These are phyloP conservation scores for Okapia johnstoni DNA, from an alignment of 2,113 vertebrate species.

Conservation along the genomic window DNA sequence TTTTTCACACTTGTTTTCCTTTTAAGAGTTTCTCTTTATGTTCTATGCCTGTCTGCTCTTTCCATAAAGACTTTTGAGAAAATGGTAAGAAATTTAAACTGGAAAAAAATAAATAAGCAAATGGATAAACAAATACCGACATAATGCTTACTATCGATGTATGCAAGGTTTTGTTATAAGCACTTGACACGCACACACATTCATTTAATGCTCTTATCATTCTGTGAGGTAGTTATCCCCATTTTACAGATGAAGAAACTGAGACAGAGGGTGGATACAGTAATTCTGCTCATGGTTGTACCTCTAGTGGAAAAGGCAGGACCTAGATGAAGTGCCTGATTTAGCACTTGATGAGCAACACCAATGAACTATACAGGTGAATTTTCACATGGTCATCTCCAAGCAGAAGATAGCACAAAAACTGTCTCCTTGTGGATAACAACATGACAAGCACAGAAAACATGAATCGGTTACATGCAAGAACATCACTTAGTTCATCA, in stretches of 20 bases:
- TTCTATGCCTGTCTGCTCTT: background rate
- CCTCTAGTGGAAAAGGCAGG: background rate
- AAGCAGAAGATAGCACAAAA: background rate
- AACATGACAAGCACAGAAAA: slow-evolving; percentile 5
- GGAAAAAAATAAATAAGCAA: slow-evolving; percentile 9
- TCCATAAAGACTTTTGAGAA: background rate
- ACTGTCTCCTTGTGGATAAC: background rate
- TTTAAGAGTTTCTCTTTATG: slow-evolving; percentile 9
- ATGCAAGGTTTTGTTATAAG: background rate
- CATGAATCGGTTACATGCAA: slow-evolving; percentile 2
- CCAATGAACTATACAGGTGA: background rate
- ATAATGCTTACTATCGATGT: background rate
- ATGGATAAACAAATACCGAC: background rate
- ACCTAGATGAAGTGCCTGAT: background rate
- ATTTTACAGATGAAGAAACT: background rate
- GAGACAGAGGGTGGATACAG: background rate
- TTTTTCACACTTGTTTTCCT: slow-evolving; percentile 12
- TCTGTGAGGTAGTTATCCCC: background rate
- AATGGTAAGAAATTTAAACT: background rate
- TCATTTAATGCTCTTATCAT: background rate
- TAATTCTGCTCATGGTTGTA: background rate
- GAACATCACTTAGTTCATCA: background rate
- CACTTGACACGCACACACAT: background rate
- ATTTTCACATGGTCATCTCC: background rate
- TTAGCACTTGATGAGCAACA: background rate